Conservation (phyloP, 2,888 invertebrate genomes). For the Poecilus cupreus region DNA sequence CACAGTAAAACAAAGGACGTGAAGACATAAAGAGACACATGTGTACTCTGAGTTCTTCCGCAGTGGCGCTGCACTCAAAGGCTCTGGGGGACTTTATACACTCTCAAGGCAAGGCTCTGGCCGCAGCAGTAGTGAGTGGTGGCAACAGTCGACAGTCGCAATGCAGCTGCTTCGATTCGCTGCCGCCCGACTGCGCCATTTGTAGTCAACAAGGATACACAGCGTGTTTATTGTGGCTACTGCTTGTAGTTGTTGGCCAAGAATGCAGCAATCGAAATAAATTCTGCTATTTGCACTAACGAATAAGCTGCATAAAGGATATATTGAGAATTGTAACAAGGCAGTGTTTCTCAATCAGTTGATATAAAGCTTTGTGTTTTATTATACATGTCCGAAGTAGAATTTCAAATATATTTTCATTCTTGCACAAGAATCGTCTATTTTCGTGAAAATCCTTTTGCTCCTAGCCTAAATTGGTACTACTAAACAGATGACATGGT, state of each 20-base stretch:
- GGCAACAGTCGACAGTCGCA: background rate
- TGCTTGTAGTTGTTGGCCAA: background rate
- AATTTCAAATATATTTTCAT: too few relatives aligned
- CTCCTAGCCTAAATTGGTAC: too few relatives aligned
- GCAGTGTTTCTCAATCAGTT: too few relatives aligned
- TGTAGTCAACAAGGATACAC: slow-evolving; percentile 7
- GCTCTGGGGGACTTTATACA: background rate
- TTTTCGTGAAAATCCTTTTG: too few relatives aligned
- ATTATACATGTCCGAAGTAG: too few relatives aligned
- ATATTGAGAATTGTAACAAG: too few relatives aligned
- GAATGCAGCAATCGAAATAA: background rate
- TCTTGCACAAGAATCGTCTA: too few relatives aligned
- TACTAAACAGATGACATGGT: too few relatives aligned
- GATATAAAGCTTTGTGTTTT: too few relatives aligned
- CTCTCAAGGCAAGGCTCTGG: too few relatives aligned
- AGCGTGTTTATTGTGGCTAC: slow-evolving; percentile 23
- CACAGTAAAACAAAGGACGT: background rate
- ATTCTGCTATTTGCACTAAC: background rate
- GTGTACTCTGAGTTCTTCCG: background rate
- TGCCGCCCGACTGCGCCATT: background rate
- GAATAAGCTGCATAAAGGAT: background rate
- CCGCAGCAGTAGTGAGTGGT: background rate
- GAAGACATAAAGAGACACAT: slow-evolving; percentile 20
- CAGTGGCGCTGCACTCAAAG: background rate
- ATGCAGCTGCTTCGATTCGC: slow-evolving; percentile 8